A percentile compares a stretch with the other conserved stretches of the same genome.
Evolutionary conservation across 2,113 vertebrate species (phyloP).

Genomic region (Hippocampus zosterae): DNA sequence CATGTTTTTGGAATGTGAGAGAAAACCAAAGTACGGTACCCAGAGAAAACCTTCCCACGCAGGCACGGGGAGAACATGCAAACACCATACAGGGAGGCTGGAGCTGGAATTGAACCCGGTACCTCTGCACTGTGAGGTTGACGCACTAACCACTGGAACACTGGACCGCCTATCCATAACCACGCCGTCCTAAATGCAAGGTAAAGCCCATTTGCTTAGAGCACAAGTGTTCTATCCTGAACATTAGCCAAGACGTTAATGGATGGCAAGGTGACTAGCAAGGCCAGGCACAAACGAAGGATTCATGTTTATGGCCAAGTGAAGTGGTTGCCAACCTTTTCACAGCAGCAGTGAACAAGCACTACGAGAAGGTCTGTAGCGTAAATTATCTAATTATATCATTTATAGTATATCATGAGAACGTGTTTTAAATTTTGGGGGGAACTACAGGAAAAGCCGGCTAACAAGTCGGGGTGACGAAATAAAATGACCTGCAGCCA

Average conservation of each 20-base stretch:
- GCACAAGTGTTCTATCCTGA: constrained; percentile 21
- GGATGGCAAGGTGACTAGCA: constrained; percentile 37
- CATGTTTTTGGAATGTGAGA: too few species aligned
- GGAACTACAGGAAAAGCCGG: not conserved
- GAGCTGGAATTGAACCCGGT: too few species aligned
- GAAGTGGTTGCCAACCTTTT: constrained; percentile 43
- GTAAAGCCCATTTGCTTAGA: constrained; percentile 50
- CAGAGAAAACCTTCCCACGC: too few species aligned
- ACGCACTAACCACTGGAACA: too few species aligned
- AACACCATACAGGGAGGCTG: too few species aligned
- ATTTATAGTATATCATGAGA: too few species aligned
- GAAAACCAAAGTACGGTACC: too few species aligned
- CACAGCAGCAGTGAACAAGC: constrained; percentile 18
- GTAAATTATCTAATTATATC: constrained; percentile 43
- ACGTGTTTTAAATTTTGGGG: not conserved
- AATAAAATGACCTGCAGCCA: not conserved
- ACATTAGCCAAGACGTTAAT: constrained; percentile 30
- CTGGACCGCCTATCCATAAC: not conserved
- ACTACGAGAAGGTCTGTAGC: constrained; percentile 15
- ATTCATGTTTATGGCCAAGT: constrained; percentile 14
- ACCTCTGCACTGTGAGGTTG: too few species aligned
- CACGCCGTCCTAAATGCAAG: not conserved
- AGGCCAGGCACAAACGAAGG: constrained; percentile 27
- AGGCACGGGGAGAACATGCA: too few species aligned
- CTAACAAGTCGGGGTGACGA: not conserved